Base-by-base conservation (phyloP, 2,888 invertebrate genomes). In the Cheilosia urbana region DNA sequence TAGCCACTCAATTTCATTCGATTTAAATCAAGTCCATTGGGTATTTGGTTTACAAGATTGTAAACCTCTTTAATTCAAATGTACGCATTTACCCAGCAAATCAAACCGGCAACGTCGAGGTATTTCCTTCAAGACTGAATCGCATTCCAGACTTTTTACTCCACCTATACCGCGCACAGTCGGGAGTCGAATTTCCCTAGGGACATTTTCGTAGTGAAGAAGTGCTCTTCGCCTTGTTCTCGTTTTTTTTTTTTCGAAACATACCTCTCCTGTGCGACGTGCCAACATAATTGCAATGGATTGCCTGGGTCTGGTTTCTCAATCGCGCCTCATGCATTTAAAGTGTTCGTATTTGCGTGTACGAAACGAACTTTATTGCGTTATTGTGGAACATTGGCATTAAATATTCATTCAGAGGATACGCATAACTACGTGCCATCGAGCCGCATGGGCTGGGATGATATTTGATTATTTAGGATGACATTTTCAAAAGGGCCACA, bases 261-360 rank as follows among this genome's bases (percentile, higher is more conserved):
- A n/a, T 47, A 17, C 17, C 45, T 2, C n/a, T 47, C 3, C n/a
- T n/a, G 6, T 47, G 17, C 17, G 17, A 47, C 45, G 9, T 47
- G 45, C n/a, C 45, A 17, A 45, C 5, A 47, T 47, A 47, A 47
- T 47, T 47, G 45, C 45, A 47, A 47, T 47, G 45, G 17, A 47
- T 47, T 9, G 45, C 17, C 17, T 6, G 2, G 7, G 45, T 47
- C 17, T 6, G 7, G 6, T 17, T 37, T 4, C 45, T 17, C 9
- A n/a, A 17, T 47, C 9, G 17, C 3, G 17, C 3, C 45, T 47
- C 45, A 47, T 47, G 45, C 45, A 47, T 47, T 47, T 47, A 47
- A 47, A 47, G 17, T 47, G 45, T 17, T 17, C 17, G 17, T 19
- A 17, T 47, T n/a, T 17, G 45, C 2, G 9, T 47, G n/a, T 47